phyloP scores from a whole-genome alignment of 2,888 invertebrate genomes.

The Gymnocheta viridis region DNA sequence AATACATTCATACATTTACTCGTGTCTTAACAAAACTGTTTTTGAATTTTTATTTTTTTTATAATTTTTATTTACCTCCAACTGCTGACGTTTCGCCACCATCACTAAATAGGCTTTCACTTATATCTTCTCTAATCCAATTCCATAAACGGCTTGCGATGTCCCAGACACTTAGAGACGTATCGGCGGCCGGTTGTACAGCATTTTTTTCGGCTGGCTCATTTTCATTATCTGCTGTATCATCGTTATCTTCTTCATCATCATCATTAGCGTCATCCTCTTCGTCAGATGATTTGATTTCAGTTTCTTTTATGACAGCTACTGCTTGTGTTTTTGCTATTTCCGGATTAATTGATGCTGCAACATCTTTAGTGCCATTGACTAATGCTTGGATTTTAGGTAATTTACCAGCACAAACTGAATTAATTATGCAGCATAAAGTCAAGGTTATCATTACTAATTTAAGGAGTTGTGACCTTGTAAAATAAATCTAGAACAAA shows the following conservation, averaged over 20 bases:
- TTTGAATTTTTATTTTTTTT: neutral
- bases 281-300: constrained; percentile 37
- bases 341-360: constrained; percentile 58
- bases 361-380: constrained; percentile 62
- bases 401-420: constrained; percentile 74
- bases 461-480: constrained; percentile 73
- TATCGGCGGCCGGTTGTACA: constrained; percentile 74
- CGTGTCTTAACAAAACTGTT: neutral
- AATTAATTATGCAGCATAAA: constrained; percentile 71
- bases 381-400: constrained; percentile 70
- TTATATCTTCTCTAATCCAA: constrained; percentile 78
- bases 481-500: constrained; percentile 74
- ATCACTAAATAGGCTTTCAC: constrained; percentile 77
- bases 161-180: constrained; percentile 77
- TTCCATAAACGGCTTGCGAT: constrained; percentile 77
- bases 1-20: neutral
- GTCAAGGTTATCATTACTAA: constrained; percentile 73
- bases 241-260: constrained; percentile 61
- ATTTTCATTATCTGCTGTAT: constrained; percentile 61
- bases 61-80: constrained; percentile 50
- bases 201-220: constrained; percentile 73
- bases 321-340: constrained; percentile 35
- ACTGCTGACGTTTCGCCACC: constrained; percentile 51
- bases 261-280: constrained; percentile 65
- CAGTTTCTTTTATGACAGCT: neutral